Evolutionary conservation across 1,140 invertebrate species (phyloP).

Genomic region (Drosophila kanapiae): DNA sequence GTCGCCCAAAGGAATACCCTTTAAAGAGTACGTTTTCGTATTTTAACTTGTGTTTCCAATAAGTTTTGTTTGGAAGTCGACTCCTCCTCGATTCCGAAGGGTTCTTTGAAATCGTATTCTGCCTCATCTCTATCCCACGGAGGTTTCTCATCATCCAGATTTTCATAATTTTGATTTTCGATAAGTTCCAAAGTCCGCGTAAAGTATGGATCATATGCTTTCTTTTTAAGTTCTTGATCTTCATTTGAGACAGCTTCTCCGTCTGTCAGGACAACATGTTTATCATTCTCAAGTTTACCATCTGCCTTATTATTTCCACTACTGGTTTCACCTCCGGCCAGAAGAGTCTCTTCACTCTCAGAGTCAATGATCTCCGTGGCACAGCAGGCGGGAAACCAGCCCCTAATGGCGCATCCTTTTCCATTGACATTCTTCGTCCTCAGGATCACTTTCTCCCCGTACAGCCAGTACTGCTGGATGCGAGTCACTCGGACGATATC

Average conservation of each 20-base stretch:
- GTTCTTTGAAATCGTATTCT: neutral
- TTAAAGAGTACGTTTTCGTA: neutral
- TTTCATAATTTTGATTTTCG: neutral
- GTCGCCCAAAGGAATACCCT: constrained; percentile 14
- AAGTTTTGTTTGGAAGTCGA: no score
- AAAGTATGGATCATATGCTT: neutral
- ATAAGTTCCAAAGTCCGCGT: neutral
- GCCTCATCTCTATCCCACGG: neutral
- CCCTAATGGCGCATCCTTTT: constrained; percentile 85
- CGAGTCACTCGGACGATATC: constrained; percentile 93
- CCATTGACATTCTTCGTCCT: constrained; percentile 24
- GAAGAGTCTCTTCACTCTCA: neutral
- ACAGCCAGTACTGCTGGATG: constrained; percentile 93
- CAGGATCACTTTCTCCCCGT: constrained; percentile 89
- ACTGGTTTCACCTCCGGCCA: neutral
- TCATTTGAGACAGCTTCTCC: neutral
- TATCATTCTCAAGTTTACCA: no score
- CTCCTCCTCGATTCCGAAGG: neutral
- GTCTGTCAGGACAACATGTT: neutral
- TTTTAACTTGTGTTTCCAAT: no score
- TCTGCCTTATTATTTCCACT: neutral
- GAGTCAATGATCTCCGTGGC: constrained; percentile 86
- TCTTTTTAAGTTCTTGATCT: neutral
- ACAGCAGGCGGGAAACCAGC: constrained; percentile 94
- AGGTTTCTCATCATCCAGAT: constrained; percentile 1